Evolutionary conservation across 1,140 invertebrate species (phyloP), one percentile per base, ranked within the genome.

Genomic region (Leptinotarsa lineolata): DNA sequence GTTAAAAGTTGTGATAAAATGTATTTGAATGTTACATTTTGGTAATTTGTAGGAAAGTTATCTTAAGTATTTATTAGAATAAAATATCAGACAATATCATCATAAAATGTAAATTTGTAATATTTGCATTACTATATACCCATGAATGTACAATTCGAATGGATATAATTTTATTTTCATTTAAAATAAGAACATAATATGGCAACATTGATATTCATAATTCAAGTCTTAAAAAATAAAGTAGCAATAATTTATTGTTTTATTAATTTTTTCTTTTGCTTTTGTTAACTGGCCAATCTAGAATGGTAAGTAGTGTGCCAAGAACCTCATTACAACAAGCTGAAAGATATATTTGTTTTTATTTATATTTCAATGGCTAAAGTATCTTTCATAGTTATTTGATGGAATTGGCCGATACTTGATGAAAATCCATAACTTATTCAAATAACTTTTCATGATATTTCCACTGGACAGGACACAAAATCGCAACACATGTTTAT

Each of bases 1-100:
- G 48, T 54, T 54, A 13, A 54, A 54, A 54, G 48, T 54, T 54
- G 48, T 54, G 48, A 54, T 54, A 54, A 15, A 54, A 54, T 54
- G 48, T 16, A 16, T 54, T 54, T 18, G n/a, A 54, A 54, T 54
- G 15, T 54, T 16, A 54, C 48, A 54, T 15, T 18, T 54, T 16
- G 48, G 48, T 18, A 54, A 54, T 18, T 5, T 54, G 2, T 18
- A 54, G 48, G 48, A 16, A 54, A 15, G 16, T 16, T 16, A 16
- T 54, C n/a, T 18, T 54, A 54, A 18, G n/a, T 54, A 54, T 54
- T 54, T 18, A 16, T 18, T 54, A 39, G 30, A 39, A 39, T 39
- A 39, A 54, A 54, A 18, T 54, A 54, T 54, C 15, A 16, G 48
- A 54, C 48, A 54, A 54, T 54, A 54, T 54, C n/a, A 54, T 54